Evolutionary conservation across 2,797 vertebrate species (phyloP).

Genomic region (Argentina silus): DNA sequence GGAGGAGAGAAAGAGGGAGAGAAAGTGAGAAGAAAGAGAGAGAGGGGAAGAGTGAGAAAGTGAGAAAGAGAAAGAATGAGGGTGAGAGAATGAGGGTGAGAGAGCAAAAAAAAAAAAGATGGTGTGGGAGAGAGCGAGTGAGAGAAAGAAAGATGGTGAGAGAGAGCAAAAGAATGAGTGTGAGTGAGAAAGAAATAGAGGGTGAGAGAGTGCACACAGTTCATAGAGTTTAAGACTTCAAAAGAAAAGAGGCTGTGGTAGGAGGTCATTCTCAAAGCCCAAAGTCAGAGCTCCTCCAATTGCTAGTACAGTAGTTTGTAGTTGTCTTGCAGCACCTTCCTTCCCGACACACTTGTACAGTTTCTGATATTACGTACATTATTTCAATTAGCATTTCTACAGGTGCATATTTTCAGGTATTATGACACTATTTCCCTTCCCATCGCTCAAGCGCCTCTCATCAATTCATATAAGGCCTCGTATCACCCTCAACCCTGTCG

Average conservation of each 20-base stretch:
- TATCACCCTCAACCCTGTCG: slow-evolving; percentile 49
- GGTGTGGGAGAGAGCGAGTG: slow-evolving; percentile 60
- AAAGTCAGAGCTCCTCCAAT: slow-evolving; percentile 58
- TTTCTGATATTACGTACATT: slow-evolving; percentile 62
- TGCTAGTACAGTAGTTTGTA: slow-evolving; percentile 64
- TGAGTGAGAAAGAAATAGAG: neutral
- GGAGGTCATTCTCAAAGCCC: slow-evolving; percentile 49
- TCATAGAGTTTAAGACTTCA: slow-evolving; percentile 73
- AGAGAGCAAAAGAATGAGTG: neutral
- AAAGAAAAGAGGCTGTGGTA: slow-evolving; percentile 61
- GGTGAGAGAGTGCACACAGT: slow-evolving; percentile 39
- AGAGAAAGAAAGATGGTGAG: neutral
- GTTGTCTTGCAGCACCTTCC: slow-evolving; percentile 63
- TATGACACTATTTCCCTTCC: slow-evolving; percentile 39
- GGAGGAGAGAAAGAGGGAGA: slow-evolving; percentile 43
- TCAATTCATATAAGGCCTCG: slow-evolving; percentile 69
- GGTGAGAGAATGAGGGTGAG: slow-evolving; percentile 32
- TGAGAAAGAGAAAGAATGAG: neutral
- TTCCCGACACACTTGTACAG: slow-evolving; percentile 53
- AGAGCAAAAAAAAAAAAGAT: slow-evolving; percentile 42
- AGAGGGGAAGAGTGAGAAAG: slow-evolving; percentile 67
- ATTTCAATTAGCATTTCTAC: slow-evolving; percentile 12
- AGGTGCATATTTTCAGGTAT: slow-evolving; percentile 65
- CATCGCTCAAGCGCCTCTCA: slow-evolving; percentile 54
- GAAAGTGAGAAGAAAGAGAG: slow-evolving; percentile 32